Evolutionary conservation across 1,140 invertebrate genomes (phyloP).

Genomic region (Drosophila ironensis): DNA sequence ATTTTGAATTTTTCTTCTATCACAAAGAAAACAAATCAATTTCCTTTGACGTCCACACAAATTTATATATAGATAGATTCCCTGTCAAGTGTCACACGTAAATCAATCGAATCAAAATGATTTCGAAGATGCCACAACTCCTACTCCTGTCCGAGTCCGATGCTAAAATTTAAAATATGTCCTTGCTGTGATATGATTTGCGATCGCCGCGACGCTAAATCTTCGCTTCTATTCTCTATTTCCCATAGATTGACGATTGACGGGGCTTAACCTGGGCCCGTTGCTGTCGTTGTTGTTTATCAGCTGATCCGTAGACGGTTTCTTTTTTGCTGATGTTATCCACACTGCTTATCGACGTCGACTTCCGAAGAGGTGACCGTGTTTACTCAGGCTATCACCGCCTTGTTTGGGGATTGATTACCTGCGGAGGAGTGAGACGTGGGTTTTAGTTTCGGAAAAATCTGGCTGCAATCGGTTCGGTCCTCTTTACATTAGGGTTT

Average conservation of each 20-base stretch:
- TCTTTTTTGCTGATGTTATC: conserved; percentile 35
- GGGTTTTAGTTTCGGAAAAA: conserved; percentile 5
- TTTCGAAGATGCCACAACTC: conserved; percentile 24
- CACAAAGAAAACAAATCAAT: conserved; percentile 46
- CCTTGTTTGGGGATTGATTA: conserved; percentile 56
- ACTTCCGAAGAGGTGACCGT: conserved; percentile 46
- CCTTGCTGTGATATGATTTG: conserved; percentile 29
- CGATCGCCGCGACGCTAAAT: conserved; percentile 26
- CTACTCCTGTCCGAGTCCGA: conserved; percentile 5
- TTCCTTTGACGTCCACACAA: conserved; percentile 16
- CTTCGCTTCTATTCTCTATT: conserved; percentile 6
- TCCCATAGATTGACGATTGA: conserved; percentile 11
- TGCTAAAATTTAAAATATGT: conserved; percentile 14
- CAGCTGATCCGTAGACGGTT: conserved; percentile 26
- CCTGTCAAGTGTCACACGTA: conserved; percentile 33
- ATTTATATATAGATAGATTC: conserved; percentile 10
- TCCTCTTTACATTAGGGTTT: background rate
- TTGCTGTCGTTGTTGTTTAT: conserved; percentile 4
- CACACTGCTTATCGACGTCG: conserved; percentile 32
- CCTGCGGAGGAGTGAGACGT: conserved; percentile 20
- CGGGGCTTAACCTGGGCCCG: background rate
- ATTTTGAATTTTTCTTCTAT: conserved; percentile 47
- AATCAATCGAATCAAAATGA: conserved; percentile 20
- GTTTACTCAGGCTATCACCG: conserved; percentile 55
- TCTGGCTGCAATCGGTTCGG: conserved; percentile 8